Conservation (phyloP, 2,113 vertebrate species). For the Mystacornis crossleyi region DNA sequence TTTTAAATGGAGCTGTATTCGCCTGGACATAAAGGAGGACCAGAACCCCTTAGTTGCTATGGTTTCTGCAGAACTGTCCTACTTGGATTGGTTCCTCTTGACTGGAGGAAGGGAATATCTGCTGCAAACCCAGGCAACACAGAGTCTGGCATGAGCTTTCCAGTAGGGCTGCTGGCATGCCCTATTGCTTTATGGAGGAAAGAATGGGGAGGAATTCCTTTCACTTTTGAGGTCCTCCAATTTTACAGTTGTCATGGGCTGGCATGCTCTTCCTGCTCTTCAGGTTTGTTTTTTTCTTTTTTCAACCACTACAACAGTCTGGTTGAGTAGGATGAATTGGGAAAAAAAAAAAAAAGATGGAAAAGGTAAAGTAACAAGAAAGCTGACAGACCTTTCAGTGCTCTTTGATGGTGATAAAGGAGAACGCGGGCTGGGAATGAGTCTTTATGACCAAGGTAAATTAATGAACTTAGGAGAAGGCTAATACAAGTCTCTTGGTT, state of each 20-base stretch:
- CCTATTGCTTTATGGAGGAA: not conserved
- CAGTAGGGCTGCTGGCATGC: not conserved
- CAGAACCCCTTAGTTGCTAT: not conserved
- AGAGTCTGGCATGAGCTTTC: not conserved
- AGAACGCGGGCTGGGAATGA: not conserved
- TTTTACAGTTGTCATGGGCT: too few species aligned
- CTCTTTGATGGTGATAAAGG: not conserved
- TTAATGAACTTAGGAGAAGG: not conserved
- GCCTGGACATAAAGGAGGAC: not conserved
- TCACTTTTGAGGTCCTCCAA: not conserved
- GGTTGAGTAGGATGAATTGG: not conserved
- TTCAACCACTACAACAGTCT: too few species aligned
- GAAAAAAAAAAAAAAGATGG: not conserved
- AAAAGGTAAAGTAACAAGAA: not conserved
- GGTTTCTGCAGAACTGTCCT: not conserved
- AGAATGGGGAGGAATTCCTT: not conserved
- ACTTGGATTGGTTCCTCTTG: not conserved
- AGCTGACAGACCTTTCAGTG: not conserved
- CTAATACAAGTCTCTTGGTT: not conserved
- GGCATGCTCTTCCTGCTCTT: too few species aligned
- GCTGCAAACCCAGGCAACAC: not conserved
- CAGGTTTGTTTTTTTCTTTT: too few species aligned
- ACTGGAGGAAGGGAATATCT: not conserved
- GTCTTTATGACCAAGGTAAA: not conserved
- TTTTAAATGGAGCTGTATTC: not conserved